A percentile compares a stretch with the other conserved stretches of the same genome.
Conservation (phyloP, 2,113 vertebrate species). For the Ia io region DNA sequence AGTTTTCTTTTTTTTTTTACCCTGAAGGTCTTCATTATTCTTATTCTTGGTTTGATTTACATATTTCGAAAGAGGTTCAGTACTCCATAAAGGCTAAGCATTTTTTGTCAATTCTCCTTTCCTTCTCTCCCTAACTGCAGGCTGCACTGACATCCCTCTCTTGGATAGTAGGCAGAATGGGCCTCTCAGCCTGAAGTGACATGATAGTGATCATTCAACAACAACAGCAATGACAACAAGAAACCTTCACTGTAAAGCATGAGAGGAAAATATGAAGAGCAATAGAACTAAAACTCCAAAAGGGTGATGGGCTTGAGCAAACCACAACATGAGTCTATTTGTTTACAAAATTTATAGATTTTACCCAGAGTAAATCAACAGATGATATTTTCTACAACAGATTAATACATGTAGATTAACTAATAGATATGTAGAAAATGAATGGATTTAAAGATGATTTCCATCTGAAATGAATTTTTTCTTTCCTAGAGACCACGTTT, state of each 20-base stretch:
- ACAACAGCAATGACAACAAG: constrained; percentile 57
- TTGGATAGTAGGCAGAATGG: constrained; percentile 59
- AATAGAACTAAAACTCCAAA: constrained; percentile 75
- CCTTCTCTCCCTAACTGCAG: constrained; percentile 1
- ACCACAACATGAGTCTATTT: constrained; percentile 69
- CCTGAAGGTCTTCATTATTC: not conserved
- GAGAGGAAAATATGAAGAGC: constrained; percentile 64
- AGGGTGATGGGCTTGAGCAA: constrained; percentile 73
- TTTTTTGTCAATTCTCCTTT: not conserved
- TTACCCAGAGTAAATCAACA: constrained; percentile 73
- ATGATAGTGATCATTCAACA: constrained; percentile 65
- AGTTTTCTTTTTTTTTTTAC: not conserved
- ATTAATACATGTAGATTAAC: constrained; percentile 76
- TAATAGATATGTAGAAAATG: constrained; percentile 80
- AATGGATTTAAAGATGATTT: constrained; percentile 74
- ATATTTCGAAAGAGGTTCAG: not conserved
- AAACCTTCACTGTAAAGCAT: constrained; percentile 39
- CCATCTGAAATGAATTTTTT: constrained; percentile 75
- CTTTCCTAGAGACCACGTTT: constrained; percentile 78
- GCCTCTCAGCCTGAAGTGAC: constrained; percentile 66
- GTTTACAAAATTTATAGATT: constrained; percentile 81
- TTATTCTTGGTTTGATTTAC: not conserved
- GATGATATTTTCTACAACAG: constrained; percentile 76
- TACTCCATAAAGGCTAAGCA: not conserved
- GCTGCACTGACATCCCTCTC: constrained; percentile 54